phyloP scores from a whole-genome alignment of 2,888 invertebrate genomes.

The Xestia c-nigrum region DNA sequence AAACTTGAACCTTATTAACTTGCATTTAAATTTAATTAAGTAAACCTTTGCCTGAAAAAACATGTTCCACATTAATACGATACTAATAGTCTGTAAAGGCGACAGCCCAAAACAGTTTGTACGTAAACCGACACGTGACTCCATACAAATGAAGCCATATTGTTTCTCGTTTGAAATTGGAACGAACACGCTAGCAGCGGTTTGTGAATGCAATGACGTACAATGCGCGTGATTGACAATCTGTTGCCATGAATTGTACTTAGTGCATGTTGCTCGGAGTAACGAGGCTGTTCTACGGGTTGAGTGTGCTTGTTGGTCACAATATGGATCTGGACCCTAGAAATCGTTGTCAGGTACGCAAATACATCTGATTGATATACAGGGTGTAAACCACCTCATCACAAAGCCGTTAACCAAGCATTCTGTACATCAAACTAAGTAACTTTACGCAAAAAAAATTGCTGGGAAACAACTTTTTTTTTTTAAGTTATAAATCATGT shows the following conservation, averaged over 20 bases:
- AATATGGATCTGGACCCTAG: too few relatives aligned
- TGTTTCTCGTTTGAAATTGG: conserved; percentile 29
- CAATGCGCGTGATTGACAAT: conserved; percentile 30
- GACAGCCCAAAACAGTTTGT: neutral
- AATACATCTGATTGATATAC: too few relatives aligned
- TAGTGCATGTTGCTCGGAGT: neutral
- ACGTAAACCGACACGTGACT: conserved; percentile 17
- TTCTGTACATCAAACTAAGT: too few relatives aligned
- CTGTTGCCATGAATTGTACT: conserved; percentile 10
- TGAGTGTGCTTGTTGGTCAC: too few relatives aligned
- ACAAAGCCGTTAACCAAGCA: too few relatives aligned
- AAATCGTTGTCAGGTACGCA: too few relatives aligned
- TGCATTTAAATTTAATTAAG: neutral
- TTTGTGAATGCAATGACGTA: conserved; percentile 12
- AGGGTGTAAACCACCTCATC: too few relatives aligned
- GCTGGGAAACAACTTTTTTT: too few relatives aligned
- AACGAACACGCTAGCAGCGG: conserved; percentile 20
- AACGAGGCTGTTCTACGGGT: neutral
- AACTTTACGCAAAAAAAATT: too few relatives aligned
- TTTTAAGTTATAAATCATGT: too few relatives aligned
- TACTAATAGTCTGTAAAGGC: neutral
- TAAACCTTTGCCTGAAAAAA: neutral
- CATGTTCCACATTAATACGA: neutral
- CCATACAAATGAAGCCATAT: conserved; percentile 43
- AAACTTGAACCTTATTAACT: neutral